Base-by-base conservation (phyloP, 2,888 invertebrate genomes). In the Sphaeridia pumilis region DNA sequence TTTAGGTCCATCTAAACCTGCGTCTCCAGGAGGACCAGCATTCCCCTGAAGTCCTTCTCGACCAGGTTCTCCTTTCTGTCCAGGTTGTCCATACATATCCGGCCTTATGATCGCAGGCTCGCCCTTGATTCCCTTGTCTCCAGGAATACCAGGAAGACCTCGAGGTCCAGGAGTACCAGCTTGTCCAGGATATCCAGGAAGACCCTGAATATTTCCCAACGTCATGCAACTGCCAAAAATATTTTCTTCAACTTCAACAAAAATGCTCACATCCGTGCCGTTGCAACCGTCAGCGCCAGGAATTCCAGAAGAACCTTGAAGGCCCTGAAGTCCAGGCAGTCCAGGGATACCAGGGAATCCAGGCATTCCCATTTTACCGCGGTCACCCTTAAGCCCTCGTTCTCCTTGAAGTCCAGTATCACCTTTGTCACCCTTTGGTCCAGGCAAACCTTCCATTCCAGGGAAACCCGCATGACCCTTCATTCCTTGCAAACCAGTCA, bases 21-120 rank as follows among this genome's bases (percentile, higher is more conserved):
- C 70, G 25, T 74, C 59, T 55, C 93, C 94, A 36, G 83, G 77
- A 41, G 77, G 72, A 61, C 93, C 93, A 1, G 51, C 35, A 20
- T 57, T 55, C 38, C 79, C 80, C 2, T 66, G 62, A n/a, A 83
- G 83, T 34, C 87, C 87, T 34, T 79, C 64, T 4, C 80, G 78
- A 3, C 88, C 87, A 10, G 79, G 70, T 56, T 84, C 83, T 60
- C 92, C 92, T 70, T 88, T 89, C 58, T 76, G 77, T 38, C 90
- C 89, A n/a, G n/a, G n/a, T n/a, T n/a, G n/a, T 7, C 7, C 14
- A 54, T 79, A 78, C 42, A 72, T 67, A 55, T 87, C 88, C 2
- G 75, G 71, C 28, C 84, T 83, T 65, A 82, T 74, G 28, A 68
- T 68, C 12, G 84, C 84, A 26, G 80, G 73, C 65, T 78, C 78